Percentiles rank a stretch among this genome's conserved stretches.
phyloP scores from a whole-genome alignment of 2,113 vertebrate species.

The Gasterosteus nipponicus region DNA sequence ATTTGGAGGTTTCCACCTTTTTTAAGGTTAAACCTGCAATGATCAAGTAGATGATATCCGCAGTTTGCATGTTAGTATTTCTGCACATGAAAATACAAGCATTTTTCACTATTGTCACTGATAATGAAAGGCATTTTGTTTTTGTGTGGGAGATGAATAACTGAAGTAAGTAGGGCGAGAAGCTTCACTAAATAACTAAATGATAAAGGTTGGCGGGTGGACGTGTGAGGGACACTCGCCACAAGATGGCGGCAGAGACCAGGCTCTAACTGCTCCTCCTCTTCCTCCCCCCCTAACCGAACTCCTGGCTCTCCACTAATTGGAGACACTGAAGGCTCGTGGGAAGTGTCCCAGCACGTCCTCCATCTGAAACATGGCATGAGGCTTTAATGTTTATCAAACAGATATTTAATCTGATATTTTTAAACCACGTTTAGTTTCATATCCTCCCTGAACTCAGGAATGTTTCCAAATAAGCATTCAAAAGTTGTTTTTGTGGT shows the following conservation, averaged over 20 bases:
- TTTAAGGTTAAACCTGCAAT: neutral
- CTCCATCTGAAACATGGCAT: neutral
- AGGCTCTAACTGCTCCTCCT: neutral
- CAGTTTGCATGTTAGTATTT: neutral
- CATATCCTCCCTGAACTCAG: neutral
- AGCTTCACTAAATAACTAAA: neutral
- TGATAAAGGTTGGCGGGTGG: neutral
- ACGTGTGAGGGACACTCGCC: constrained; percentile 12
- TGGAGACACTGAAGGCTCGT: constrained; percentile 13
- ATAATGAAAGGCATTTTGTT: neutral
- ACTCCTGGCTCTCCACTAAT: constrained; percentile 29
- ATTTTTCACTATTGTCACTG: neutral
- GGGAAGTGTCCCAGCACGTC: neutral
- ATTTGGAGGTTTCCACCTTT: neutral
- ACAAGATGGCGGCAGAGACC: constrained; percentile 67
- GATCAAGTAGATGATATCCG: neutral
- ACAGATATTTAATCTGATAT: too few relatives aligned
- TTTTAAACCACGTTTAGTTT: neutral
- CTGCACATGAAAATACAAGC: too few relatives aligned
- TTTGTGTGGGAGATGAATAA: neutral
- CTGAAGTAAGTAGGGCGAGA: neutral
- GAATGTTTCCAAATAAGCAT: neutral
- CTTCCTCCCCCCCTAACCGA: neutral
- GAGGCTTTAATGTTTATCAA: neutral
- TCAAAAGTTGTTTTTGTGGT: neutral